Percentiles rank a stretch among this genome's conserved stretches.
Conservation (phyloP, 2,888 invertebrate species). For the Ophion costatus region DNA sequence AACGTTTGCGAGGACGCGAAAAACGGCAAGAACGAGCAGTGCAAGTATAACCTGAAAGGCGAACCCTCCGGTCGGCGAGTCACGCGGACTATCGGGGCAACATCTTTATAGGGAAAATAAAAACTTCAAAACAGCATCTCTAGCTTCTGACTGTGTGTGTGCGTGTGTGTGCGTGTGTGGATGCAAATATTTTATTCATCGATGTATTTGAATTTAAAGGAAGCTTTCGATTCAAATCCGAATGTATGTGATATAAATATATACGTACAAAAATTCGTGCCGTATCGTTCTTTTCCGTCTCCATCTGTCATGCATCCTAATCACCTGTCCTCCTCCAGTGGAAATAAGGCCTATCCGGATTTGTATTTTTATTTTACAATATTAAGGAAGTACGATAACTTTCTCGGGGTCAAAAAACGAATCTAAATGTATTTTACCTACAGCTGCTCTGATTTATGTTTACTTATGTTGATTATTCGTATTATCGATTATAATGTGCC, state of each 20-base stretch:
- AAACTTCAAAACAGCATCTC: neutral
- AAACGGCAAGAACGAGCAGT: slow-evolving; percentile 92
- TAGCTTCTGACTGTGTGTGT: neutral
- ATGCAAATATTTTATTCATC: neutral
- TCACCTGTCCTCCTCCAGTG: neutral
- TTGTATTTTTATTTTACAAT: too few relatives aligned
- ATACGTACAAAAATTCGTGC: slow-evolving; percentile 4
- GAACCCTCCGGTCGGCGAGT: slow-evolving; percentile 21
- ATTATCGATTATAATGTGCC: too few relatives aligned
- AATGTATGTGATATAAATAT: slow-evolving; percentile 5
- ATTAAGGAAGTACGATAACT: too few relatives aligned
- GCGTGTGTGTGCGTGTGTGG: neutral
- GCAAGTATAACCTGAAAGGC: slow-evolving; percentile 86
- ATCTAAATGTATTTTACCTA: too few relatives aligned
- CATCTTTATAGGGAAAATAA: neutral
- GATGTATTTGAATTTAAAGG: neutral
- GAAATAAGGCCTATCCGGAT: too few relatives aligned
- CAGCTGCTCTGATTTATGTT: too few relatives aligned
- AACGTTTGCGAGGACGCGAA: slow-evolving; percentile 90
- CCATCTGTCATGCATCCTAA: neutral
- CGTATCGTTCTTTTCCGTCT: neutral
- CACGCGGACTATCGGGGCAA: neutral
- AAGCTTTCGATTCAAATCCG: neutral
- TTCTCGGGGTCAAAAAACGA: too few relatives aligned
- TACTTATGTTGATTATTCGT: too few relatives aligned